Evolutionary conservation across 2,797 vertebrate genomes (phyloP), one percentile per base, ranked within the genome.

Genomic region (Spinus pinus): DNA sequence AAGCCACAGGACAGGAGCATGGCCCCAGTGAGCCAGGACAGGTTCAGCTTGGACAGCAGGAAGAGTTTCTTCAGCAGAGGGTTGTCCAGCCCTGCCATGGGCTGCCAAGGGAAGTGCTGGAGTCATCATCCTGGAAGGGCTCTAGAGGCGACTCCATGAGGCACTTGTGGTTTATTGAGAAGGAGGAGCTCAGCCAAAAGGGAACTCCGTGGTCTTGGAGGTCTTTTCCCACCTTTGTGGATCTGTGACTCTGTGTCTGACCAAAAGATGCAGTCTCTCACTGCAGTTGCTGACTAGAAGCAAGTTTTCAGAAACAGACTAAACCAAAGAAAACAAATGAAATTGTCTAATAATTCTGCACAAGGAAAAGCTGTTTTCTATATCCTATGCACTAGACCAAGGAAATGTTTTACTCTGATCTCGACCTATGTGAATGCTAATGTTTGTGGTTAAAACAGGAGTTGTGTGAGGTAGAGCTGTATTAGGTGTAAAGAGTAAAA

Each of bases 61-160:
- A 69, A n/a, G 42, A 24, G 37, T 21, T 81, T 37, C 56, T 49
- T 49, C 49, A 31, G 42, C 21, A 27, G 14, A 56, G 23, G 19
- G 2, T 4, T 69, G 7, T 54, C 23, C 28, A 39, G 31, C 31
- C 12, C 28, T 56, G 31, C 31, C 9, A 9, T 9, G 6, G 33
- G 10, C 62, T 88, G 41, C 35, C 23, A 20, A 12, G 25, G 47
- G 23, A 21, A 41, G 27, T n/a, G 20, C 5, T 42, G 11, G 41
- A 67, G 19, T 67, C 77, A 8, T 14, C 28, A 41, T 35, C 25
- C 35, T 67, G 78, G 19, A 35, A 49, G 31, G 31, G 15, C 35
- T 42, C 35, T 24, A 7, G 49, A 7, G 54, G 31, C 0, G 0
- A 10, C 54, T 56, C 41, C 7, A 7, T 0, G 0, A 20, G 31